These are phyloP conservation scores for Elgonia sp. DNA, from an alignment of 2,888 invertebrate genomes.

Conservation along the genomic window DNA sequence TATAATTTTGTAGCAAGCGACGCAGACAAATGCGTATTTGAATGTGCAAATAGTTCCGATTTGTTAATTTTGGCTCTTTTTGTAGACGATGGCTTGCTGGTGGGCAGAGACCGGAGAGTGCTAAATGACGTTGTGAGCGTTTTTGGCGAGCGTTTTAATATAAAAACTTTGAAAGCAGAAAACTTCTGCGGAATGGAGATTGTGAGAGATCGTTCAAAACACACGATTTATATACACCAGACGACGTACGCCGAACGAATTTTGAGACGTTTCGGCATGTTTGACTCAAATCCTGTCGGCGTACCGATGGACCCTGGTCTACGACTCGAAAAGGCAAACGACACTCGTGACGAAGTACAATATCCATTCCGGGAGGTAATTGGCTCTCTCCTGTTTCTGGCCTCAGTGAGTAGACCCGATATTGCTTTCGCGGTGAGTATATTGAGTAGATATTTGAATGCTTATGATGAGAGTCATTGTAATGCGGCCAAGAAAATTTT, in stretches of 20 bases:
- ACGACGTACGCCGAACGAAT: conserved; percentile 64
- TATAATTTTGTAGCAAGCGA: conserved; percentile 74
- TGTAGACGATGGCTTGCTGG: conserved; percentile 77
- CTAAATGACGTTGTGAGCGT: conserved; percentile 36
- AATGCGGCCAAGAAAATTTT: conserved; percentile 70
- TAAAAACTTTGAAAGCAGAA: conserved; percentile 47
- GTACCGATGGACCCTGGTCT: conserved; percentile 68
- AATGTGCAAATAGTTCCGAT: conserved; percentile 25
- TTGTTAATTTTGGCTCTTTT: conserved; percentile 70
- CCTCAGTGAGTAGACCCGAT: conserved; percentile 67
- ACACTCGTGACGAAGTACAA: neutral
- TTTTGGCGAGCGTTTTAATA: conserved; percentile 53
- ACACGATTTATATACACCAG: conserved; percentile 72
- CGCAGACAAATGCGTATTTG: conserved; percentile 78
- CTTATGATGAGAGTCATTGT: conserved; percentile 67
- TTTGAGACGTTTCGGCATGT: conserved; percentile 66
- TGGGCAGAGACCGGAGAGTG: conserved; percentile 52
- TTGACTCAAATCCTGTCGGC: conserved; percentile 59
- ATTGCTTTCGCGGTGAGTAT: conserved; percentile 70
- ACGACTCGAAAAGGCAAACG: conserved; percentile 15
- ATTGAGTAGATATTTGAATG: conserved; percentile 58
- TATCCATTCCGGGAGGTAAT: conserved; percentile 63
- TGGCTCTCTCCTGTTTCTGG: conserved; percentile 68
- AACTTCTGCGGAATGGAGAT: conserved; percentile 76
- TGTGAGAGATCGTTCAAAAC: conserved; percentile 25